A percentile compares a stretch with the other conserved stretches of the same genome.
These are phyloP conservation scores for Macroglossus sobrinus DNA, from an alignment of 2,113 vertebrate genomes.

Conservation along the genomic window DNA sequence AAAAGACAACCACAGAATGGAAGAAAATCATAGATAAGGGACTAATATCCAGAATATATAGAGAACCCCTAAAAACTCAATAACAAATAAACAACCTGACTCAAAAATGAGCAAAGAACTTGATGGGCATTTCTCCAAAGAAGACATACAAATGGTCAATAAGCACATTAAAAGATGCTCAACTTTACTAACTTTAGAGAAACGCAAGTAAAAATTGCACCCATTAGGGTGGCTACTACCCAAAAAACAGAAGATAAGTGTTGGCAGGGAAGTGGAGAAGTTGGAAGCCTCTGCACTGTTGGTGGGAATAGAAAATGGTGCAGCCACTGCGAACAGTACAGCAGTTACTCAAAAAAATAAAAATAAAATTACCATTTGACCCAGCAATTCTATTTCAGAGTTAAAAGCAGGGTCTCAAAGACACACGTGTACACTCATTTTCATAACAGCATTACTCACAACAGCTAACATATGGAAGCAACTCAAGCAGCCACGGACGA, in stretches of 20 bases:
- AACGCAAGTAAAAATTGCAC: not conserved
- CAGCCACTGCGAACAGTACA: not conserved
- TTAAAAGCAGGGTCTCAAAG: not conserved
- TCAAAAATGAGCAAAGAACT: not conserved
- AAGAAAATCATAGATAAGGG: not conserved
- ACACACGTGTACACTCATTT: not conserved
- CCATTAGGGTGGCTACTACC: not conserved
- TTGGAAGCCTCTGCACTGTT: not conserved
- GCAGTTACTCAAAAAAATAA: not conserved
- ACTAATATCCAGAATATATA: not conserved
- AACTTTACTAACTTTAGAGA: no score
- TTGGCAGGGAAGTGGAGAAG: not conserved
- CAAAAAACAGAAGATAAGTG: no score
- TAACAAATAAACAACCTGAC: not conserved
- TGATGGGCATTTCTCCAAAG: not conserved
- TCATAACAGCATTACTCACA: rapidly evolving
- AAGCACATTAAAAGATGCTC: not conserved
- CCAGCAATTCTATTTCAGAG: not conserved
- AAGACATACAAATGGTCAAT: not conserved
- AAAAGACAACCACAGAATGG: no score
- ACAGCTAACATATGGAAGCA: not conserved
- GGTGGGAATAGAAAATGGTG: not conserved
- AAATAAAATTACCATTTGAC: not conserved
- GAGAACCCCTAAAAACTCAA: not conserved
- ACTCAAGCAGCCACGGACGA: not conserved